These are phyloP conservation scores for Siderastrea radians DNA, from an alignment of 92 coral and sea anemone species.

Conservation along the genomic window DNA sequence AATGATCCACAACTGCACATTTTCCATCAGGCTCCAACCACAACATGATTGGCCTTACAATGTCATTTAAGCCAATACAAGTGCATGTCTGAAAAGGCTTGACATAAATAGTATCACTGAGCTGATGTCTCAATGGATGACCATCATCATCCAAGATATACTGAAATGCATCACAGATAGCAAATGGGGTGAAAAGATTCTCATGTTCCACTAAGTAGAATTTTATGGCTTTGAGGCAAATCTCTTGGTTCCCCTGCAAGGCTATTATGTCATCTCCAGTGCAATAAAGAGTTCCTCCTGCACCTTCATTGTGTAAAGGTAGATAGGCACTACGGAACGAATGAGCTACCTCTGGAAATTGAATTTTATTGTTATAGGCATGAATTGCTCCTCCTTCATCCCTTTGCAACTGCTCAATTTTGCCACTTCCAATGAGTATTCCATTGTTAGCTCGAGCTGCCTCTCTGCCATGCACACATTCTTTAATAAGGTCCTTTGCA, in stretches of 20 bases:
- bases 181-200: slow-evolving; percentile 23
- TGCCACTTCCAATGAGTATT: slow-evolving; percentile 37
- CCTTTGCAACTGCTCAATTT: slow-evolving; percentile 28
- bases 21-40: slow-evolving; percentile 40
- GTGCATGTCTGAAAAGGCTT: slow-evolving; percentile 35
- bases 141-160: slow-evolving; percentile 36
- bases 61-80: slow-evolving; percentile 24
- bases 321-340: slow-evolving; percentile 28
- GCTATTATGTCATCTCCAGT: slow-evolving; percentile 41
- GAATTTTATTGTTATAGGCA: slow-evolving; percentile 26
- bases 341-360: slow-evolving; percentile 34
- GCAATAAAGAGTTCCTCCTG: slow-evolving; percentile 33
- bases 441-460: slow-evolving; percentile 33
- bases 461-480: slow-evolving; percentile 26
- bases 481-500: slow-evolving; percentile 39
- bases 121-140: slow-evolving; percentile 29
- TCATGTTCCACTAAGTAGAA: slow-evolving; percentile 28
- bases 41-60: slow-evolving; percentile 38
- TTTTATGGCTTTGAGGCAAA: slow-evolving; percentile 33
- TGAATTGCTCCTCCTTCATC: slow-evolving; percentile 35
- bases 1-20: slow-evolving; percentile 36
- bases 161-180: slow-evolving; percentile 24
- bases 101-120: slow-evolving; percentile 43
- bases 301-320: slow-evolving; percentile 43
- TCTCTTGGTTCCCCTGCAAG: slow-evolving; percentile 37